Evolutionary conservation across 2,888 invertebrate genomes (phyloP).

Genomic region (Ptychoptera albimana): DNA sequence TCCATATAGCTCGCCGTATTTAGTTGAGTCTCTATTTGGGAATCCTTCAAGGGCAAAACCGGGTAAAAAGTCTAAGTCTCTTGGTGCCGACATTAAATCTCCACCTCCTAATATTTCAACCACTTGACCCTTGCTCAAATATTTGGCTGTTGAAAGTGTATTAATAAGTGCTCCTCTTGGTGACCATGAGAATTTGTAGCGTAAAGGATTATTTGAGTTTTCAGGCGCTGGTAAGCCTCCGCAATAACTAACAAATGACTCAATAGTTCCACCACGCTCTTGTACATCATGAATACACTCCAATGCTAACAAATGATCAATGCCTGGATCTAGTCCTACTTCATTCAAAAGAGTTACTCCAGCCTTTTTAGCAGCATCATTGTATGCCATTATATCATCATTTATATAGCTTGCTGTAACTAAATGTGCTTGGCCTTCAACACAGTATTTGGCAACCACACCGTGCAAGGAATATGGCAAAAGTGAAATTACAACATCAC

Average conservation of each 20-base stretch:
- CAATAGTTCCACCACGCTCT: constrained; percentile 76
- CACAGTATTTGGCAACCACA: constrained; percentile 70
- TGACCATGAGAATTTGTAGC: constrained; percentile 95
- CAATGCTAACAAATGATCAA: constrained; percentile 90
- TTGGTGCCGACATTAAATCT: constrained; percentile 67
- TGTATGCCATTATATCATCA: constrained; percentile 63
- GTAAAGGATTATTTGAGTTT: constrained; percentile 74
- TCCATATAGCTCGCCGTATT: constrained; percentile 76
- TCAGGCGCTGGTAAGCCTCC: constrained; percentile 97
- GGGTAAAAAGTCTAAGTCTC: constrained; percentile 76
- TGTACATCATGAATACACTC: constrained; percentile 92
- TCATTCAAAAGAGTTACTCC: constrained; percentile 92
- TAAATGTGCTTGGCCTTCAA: constrained; percentile 74
- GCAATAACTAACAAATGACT: constrained; percentile 92
- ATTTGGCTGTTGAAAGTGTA: constrained; percentile 79
- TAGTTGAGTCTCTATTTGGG: constrained; percentile 89
- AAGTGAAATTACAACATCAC: constrained; percentile 70
- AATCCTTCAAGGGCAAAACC: constrained; percentile 94
- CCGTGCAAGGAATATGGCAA: constrained; percentile 85
- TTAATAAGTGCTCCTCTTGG: constrained; percentile 87
- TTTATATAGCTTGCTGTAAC: constrained; percentile 94
- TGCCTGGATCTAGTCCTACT: constrained; percentile 96
- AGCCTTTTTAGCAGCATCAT: constrained; percentile 72
- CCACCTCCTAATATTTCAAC: constrained; percentile 84
- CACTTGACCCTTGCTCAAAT: constrained; percentile 63